Base-by-base conservation (phyloP, 2,888 invertebrate species). In the Panzeria rudis region DNA sequence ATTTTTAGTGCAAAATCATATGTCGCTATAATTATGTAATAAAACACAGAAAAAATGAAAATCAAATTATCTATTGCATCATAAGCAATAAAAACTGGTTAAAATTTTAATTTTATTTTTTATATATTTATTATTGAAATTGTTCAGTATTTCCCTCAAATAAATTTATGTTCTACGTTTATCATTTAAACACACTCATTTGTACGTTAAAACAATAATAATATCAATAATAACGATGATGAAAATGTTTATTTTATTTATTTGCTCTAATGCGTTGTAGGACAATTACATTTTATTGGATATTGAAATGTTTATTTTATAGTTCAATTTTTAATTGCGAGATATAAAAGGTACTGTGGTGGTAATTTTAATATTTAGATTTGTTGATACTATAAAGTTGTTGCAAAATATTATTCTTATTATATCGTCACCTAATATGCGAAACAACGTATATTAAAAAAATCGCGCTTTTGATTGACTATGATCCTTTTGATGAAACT, bases 251-350 rank as follows among this genome's bases (percentile, higher is more conserved):
- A 56, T 41, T 56, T 29, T 29, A 56, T 54, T 52, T 54, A 54
- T 71, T 71, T 56, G 56, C 71, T 29, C 41, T 71, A 56, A 38
- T 71, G 17, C 13, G 7, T 71, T 54, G 38, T 54, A 54, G 54
- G 25, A 54, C 66, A 54, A 38, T 54, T n/a, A 35, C 38, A 54
- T 69, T 38, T 69, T 69, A 69, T 54, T 69, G 69, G 23, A 54
- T 23, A 54, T 32, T 38, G 20, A 52, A 69, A 54, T 54, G 23
- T 69, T 54, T 66, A 66, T 50, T 66, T 66, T 50, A 47, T 32
- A 32, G 32, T 32, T 50, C 8, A 66, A 66, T 13, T 66, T 66
- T 66, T 66, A 50, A 66, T 66, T 66, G 32, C 50, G 32, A 32
- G 2, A 8, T 11, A 47, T 17, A 20, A 47, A 41, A 13, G 13